Percentiles rank a stretch among this genome's conserved stretches.
phyloP scores from a whole-genome alignment of 1,140 invertebrate genomes.

The Lanistes nyassanus region DNA sequence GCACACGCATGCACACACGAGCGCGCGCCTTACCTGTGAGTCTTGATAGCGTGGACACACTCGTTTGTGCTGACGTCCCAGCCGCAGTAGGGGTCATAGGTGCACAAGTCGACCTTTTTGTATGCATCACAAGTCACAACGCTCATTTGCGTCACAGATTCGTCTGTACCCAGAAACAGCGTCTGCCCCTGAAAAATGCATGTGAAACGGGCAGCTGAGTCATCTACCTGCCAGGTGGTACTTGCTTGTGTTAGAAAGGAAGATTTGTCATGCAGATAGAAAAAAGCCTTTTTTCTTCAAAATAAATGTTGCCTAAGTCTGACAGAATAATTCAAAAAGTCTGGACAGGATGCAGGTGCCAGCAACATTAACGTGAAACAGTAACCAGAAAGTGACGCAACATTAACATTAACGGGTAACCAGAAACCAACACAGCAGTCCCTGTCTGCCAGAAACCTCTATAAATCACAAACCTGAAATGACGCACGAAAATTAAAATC shows the following conservation, averaged over 20 bases:
- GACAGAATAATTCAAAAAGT: too few species aligned
- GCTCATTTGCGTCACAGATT: conserved; percentile 41
- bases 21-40: not conserved
- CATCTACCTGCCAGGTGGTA: too few species aligned
- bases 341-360: too few species aligned
- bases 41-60: conserved; percentile 10
- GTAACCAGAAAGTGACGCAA: too few species aligned
- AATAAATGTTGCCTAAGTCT: too few species aligned
- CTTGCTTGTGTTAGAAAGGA: not conserved
- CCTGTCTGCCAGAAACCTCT: too few species aligned
- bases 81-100: conserved; percentile 53
- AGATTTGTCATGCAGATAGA: not conserved
- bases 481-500: too few species aligned
- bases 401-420: too few species aligned
- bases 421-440: too few species aligned
- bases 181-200: conserved; percentile 36
- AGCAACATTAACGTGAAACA: too few species aligned
- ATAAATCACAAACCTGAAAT: too few species aligned
- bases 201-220: not conserved
- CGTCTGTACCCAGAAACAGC: conserved; percentile 47
- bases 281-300: too few species aligned
- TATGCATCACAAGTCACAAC: conserved; percentile 43
- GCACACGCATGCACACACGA: not conserved
- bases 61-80: conserved; percentile 32
- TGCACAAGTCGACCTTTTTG: conserved; percentile 45